These are phyloP conservation scores for Drosophila santomea DNA, from an alignment of 1,140 invertebrate species.

Conservation along the genomic window DNA sequence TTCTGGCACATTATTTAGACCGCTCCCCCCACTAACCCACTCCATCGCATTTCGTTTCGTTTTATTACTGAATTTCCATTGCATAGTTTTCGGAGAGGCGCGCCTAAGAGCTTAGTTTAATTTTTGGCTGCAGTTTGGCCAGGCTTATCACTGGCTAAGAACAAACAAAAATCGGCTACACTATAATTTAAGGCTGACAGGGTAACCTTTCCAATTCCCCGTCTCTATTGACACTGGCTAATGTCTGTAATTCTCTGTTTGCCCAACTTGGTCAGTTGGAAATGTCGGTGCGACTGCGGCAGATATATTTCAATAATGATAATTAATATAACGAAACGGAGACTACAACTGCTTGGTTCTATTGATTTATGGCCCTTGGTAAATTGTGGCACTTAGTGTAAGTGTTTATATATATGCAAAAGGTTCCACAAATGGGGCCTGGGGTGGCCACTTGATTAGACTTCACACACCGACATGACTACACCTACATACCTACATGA, in stretches of 20 bases:
- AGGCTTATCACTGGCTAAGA: constrained; percentile 19
- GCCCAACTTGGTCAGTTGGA: background rate
- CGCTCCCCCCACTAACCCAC: background rate
- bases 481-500: background rate
- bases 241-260: constrained; percentile 54
- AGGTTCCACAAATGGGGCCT: constrained; percentile 20
- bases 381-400: constrained; percentile 74
- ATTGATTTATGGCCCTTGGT: constrained; percentile 50
- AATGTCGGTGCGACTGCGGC: constrained; percentile 19
- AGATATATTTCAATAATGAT: constrained; percentile 64
- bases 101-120: constrained; percentile 46
- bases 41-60: background rate
- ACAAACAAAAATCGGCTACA: constrained; percentile 9
- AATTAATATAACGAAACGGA: constrained; percentile 67
- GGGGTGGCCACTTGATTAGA: constrained; percentile 37
- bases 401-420: constrained; percentile 63
- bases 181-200: constrained; percentile 34
- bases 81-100: constrained; percentile 22
- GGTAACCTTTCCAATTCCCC: constrained; percentile 18
- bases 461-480: constrained; percentile 6
- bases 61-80: constrained; percentile 25
- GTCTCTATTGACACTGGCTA: constrained; percentile 15
- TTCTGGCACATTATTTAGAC: constrained; percentile 41
- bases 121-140: constrained; percentile 36
- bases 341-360: constrained; percentile 20